phyloP scores from a whole-genome alignment of 2,113 vertebrate genomes.

The Anolis sagrei region DNA sequence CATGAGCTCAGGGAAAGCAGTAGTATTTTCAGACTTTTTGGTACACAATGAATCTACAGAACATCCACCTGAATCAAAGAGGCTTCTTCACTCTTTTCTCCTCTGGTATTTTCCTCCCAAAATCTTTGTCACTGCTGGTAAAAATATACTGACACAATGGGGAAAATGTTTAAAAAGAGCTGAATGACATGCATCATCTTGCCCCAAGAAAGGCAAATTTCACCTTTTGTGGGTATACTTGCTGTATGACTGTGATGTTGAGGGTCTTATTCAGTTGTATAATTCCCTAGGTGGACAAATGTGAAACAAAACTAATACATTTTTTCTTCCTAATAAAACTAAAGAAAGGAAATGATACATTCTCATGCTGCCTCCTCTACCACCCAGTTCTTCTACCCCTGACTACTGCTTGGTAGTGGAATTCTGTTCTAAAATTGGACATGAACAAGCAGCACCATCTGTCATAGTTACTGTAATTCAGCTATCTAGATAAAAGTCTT shows the following conservation, averaged over 20 bases:
- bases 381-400: neutral
- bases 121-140: no score
- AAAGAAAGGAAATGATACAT: no score
- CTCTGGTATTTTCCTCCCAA: neutral
- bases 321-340: neutral
- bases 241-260: neutral
- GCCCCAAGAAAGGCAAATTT: neutral
- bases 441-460: neutral
- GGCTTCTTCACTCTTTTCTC: neutral
- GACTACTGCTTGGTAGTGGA: neutral
- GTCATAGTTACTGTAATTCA: neutral
- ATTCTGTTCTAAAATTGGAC: fast-evolving
- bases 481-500: neutral
- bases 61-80: no score
- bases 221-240: neutral
- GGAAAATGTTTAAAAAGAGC: neutral
- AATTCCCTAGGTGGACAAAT: neutral
- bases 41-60: neutral
- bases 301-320: neutral
- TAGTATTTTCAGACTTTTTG: neutral
- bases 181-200: neutral
- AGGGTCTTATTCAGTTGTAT: neutral
- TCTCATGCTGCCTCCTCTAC: neutral
- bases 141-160: no score
- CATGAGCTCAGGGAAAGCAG: no score